phyloP scores from a whole-genome alignment of 1,140 invertebrate genomes.

The Acromyrmex charruanus region DNA sequence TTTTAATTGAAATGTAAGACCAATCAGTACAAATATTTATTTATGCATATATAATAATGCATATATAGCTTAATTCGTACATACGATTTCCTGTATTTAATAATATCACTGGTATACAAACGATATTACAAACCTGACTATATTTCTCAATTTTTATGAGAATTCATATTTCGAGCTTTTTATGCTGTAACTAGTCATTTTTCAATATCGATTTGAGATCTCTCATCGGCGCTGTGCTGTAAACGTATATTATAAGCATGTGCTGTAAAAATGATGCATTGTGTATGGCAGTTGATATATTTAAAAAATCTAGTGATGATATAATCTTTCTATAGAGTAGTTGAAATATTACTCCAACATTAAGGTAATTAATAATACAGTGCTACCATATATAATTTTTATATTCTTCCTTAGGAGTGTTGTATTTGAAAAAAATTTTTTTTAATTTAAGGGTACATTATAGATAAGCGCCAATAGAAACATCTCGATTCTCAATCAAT shows the following conservation, averaged over 20 bases:
- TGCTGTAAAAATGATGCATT: slow-evolving; percentile 31
- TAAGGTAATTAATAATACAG: slow-evolving; percentile 41
- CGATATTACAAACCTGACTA: slow-evolving; percentile 1
- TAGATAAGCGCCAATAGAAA: slow-evolving; percentile 14
- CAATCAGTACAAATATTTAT: slow-evolving; percentile 60
- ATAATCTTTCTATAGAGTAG: slow-evolving; percentile 14
- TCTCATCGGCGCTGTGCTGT: slow-evolving; percentile 46
- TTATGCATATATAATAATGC: slow-evolving; percentile 36
- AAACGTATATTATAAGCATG: slow-evolving; percentile 37
- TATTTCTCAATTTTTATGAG: slow-evolving; percentile 48
- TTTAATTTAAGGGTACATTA: slow-evolving; percentile 12
- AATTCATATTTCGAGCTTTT: slow-evolving; percentile 56
- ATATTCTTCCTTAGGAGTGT: slow-evolving; percentile 23
- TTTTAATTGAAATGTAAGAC: slow-evolving; percentile 20
- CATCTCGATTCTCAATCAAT: slow-evolving; percentile 29
- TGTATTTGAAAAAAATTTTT: slow-evolving; percentile 2
- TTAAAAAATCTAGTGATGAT: slow-evolving; percentile 15
- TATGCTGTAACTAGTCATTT: slow-evolving; percentile 59
- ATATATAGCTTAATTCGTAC: slow-evolving; percentile 25
- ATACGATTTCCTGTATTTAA: slow-evolving; percentile 21
- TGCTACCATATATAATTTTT: slow-evolving; percentile 10
- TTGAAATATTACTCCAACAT: slow-evolving; percentile 33
- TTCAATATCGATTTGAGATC: slow-evolving; percentile 55
- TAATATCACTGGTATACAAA: neutral
- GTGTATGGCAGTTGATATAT: slow-evolving; percentile 15